A percentile compares a stretch with the other conserved stretches of the same genome.
These are phyloP conservation scores for Falco berigora DNA, from an alignment of 2,797 vertebrate species.

Conservation along the genomic window DNA sequence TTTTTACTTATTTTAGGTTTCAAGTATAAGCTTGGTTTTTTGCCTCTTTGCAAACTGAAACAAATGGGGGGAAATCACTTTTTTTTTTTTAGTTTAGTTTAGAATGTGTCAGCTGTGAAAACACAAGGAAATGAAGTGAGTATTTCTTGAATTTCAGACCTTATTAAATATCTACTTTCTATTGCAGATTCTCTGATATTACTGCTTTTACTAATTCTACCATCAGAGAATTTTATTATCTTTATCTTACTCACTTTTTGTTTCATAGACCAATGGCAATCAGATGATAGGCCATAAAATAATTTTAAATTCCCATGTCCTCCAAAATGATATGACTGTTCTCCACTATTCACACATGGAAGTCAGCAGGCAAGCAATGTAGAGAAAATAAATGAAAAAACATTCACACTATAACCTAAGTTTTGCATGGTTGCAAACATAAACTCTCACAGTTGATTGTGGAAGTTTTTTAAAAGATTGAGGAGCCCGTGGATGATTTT, in stretches of 20 bases:
- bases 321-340: background rate
- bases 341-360: rapidly evolving
- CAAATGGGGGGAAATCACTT: rapidly evolving
- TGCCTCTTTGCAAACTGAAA: background rate
- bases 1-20: background rate
- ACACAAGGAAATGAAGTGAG: background rate
- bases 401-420: background rate
- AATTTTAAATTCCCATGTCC: background rate
- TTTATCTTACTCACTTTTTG: background rate
- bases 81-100: background rate
- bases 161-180: background rate
- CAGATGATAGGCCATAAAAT: background rate
- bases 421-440: background rate
- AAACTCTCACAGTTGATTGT: background rate
- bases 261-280: background rate
- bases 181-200: background rate
- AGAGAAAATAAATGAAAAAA: background rate
- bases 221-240: background rate
- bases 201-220: background rate
- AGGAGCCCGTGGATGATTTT: background rate
- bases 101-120: background rate
- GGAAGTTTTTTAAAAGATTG: background rate
- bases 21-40: background rate
- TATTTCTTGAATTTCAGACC: background rate
- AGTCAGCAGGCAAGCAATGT: background rate